Percentiles rank a stretch among this genome's conserved stretches.
Evolutionary conservation across 2,113 vertebrate genomes (phyloP).

Genomic region (Carassius auratus): DNA sequence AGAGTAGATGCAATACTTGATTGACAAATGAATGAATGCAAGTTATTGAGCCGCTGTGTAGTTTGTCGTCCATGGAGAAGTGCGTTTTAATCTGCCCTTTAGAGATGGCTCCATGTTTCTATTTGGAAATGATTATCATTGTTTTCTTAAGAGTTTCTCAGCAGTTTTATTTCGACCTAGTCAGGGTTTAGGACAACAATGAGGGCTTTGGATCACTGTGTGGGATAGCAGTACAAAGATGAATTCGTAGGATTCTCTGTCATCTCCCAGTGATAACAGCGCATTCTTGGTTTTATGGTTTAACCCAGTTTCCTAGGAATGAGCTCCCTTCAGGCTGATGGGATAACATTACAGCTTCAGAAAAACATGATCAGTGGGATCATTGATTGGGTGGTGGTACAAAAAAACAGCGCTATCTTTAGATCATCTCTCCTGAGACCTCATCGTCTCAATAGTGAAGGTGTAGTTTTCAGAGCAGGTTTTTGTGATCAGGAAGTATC

Average conservation of each 20-base stretch:
- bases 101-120: neutral
- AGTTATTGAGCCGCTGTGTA: neutral
- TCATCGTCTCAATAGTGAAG: conserved; percentile 13
- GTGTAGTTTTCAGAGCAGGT: conserved; percentile 3
- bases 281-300: neutral
- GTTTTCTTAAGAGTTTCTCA: neutral
- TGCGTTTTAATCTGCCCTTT: neutral
- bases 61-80: neutral
- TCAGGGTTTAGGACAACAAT: neutral
- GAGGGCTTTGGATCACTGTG: neutral
- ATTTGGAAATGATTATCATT: neutral
- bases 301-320: neutral
- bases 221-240: neutral
- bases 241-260: neutral
- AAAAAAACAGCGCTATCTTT: conserved; percentile 6
- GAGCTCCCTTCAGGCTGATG: neutral
- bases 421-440: neutral
- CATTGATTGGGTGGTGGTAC: neutral
- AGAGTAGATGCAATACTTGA: neutral
- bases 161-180: neutral
- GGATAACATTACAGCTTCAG: neutral
- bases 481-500: conserved; percentile 1
- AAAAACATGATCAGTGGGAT: neutral
- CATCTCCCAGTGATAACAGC: neutral
- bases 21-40: neutral